Evolutionary conservation across 2,888 invertebrate genomes (phyloP), one percentile per base, ranked within the genome.

Genomic region (Cremastobaeus sp.): DNA sequence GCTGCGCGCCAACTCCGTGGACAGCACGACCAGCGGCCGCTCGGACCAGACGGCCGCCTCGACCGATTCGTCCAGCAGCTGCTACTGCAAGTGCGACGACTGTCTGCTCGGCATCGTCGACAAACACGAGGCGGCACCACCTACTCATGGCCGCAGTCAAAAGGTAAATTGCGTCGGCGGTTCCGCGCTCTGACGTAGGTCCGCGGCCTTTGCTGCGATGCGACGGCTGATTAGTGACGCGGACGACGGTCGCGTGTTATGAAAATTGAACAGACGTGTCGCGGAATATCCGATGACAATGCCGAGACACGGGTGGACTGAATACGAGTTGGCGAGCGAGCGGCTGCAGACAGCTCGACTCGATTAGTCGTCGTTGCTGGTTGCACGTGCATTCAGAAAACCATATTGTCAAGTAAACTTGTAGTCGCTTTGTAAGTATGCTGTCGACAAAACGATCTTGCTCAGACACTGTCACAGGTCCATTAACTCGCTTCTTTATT

Each of bases 81-180:
- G 78, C 21, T 92, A 94, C 77, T 95, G 95, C 87, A 90, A 92
- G 73, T 95, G 95, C 85, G 95, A 95, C 85, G 95, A 95, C 87
- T 95, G 95, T 81, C 88, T 95, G 72, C 89, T 95, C 77, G 95
- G 94, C 3, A 95, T 95, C 77, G 94, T 92, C 77, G 95, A 95
- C 89, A 90, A 92, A 78, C 93, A 94, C 85, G 83, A 83, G 32
- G 81, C 77, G 12, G 76, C 76, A 34, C 76, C 79, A 6, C 78
- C 66, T 41, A 32, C 47, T 3, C 48, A 79, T n/a, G 84, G 83
- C 21, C 79, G 82, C 28, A 85, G 41, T 30, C 66, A 84, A 73
- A 86, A 88, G 88, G 88, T 88, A 87, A 79, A 55, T 55, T 32
- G 11, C 35, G 32, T 55, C 41, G 41, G 5, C 55, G 55, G 52